Percentiles rank a stretch among this genome's conserved stretches.
These are phyloP conservation scores for Stercorarius parasiticus DNA, from an alignment of 2,113 vertebrate genomes.

Conservation along the genomic window DNA sequence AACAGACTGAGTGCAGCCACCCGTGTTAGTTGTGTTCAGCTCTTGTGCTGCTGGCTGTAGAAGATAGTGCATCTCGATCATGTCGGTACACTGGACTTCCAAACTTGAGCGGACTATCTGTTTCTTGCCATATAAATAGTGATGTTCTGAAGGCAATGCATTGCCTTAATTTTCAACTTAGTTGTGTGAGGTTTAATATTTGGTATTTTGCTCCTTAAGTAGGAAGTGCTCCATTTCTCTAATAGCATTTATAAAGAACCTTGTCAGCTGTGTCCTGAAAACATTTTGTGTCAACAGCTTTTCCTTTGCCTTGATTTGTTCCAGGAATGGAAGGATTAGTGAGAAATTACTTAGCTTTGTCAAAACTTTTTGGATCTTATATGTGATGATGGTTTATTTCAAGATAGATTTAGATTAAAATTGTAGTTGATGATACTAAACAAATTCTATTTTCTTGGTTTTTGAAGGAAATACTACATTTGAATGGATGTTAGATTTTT, in stretches of 20 bases:
- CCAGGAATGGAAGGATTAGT: not conserved
- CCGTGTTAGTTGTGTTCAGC: not conserved
- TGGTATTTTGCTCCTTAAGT: not conserved
- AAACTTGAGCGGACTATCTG: accelerated
- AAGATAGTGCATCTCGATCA: accelerated
- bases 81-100: accelerated
- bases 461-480: not conserved
- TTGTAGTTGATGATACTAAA: not conserved
- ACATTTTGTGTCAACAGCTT: not conserved
- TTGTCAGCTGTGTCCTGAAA: not conserved
- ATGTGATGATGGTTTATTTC: not conserved
- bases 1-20: not conserved
- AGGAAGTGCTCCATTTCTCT: not conserved
- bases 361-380: not conserved
- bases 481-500: not conserved
- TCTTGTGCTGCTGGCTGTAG: not conserved
- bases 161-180: not conserved
- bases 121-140: not conserved
- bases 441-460: not conserved
- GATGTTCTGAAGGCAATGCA: not conserved
- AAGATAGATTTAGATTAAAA: not conserved
- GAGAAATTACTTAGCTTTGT: not conserved
- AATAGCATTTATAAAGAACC: not conserved
- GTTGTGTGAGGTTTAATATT: not conserved
- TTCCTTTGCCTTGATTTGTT: not conserved